These are phyloP conservation scores for Epicampocera succincta DNA, from an alignment of 2,888 invertebrate genomes.

Conservation along the genomic window DNA sequence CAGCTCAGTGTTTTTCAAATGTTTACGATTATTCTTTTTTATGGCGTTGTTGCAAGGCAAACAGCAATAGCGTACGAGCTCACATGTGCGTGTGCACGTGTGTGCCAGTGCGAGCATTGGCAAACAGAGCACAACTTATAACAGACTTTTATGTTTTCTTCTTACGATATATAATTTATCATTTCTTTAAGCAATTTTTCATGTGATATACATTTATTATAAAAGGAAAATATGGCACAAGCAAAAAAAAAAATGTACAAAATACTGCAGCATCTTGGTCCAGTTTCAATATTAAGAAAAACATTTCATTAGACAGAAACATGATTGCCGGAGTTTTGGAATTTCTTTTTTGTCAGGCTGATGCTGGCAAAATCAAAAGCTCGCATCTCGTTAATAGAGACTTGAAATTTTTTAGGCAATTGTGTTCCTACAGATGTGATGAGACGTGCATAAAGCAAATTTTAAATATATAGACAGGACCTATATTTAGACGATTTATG, in stretches of 20 bases:
- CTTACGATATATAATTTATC: conserved; percentile 78
- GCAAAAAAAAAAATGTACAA: neutral
- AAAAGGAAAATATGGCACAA: neutral
- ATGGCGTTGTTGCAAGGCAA: conserved; percentile 10
- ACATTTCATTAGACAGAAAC: conserved; percentile 35
- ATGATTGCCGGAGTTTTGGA: conserved; percentile 32
- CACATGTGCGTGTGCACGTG: too few relatives aligned
- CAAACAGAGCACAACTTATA: conserved; percentile 21
- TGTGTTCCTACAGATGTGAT: too few relatives aligned
- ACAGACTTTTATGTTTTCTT: conserved; percentile 72
- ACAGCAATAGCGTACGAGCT: neutral
- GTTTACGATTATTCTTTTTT: conserved; percentile 70
- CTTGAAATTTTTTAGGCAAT: too few relatives aligned
- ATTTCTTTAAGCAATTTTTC: conserved; percentile 78
- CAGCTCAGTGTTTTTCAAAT: conserved; percentile 56
- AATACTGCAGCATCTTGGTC: conserved; percentile 59
- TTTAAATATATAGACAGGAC: too few relatives aligned
- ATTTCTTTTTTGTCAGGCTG: too few relatives aligned
- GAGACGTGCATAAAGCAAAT: too few relatives aligned
- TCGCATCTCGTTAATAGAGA: too few relatives aligned
- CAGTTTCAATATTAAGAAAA: conserved; percentile 62
- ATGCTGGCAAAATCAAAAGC: too few relatives aligned
- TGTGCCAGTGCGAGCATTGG: conserved; percentile 1
- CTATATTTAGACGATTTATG: too few relatives aligned
- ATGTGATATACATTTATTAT: conserved; percentile 68